These are phyloP conservation scores for Chinchilla lanigera DNA, from an alignment of 2,113 vertebrate species.

Conservation along the genomic window DNA sequence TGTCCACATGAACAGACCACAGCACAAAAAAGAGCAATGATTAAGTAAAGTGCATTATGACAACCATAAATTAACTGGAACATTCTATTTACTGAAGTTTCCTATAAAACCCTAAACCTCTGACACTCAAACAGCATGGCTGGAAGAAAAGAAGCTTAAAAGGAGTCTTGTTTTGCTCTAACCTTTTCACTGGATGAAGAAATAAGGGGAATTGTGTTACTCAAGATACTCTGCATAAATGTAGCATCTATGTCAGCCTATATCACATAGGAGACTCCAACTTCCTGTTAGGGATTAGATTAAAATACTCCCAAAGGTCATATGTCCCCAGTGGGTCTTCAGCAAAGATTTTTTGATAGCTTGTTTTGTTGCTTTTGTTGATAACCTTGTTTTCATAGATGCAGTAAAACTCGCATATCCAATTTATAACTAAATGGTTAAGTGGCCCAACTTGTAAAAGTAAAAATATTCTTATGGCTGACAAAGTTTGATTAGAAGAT, in stretches of 20 bases:
- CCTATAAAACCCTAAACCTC: background rate
- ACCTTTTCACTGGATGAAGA: background rate
- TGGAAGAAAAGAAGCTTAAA: background rate
- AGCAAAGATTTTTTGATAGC: background rate
- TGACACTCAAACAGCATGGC: background rate
- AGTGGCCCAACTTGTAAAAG: background rate
- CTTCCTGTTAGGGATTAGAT: background rate
- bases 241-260: background rate
- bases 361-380: background rate
- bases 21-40: background rate
- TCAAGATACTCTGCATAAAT: background rate
- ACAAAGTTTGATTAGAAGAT: background rate
- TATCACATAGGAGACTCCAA: background rate
- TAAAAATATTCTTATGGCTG: background rate
- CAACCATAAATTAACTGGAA: background rate
- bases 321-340: background rate
- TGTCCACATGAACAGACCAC: background rate
- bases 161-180: background rate
- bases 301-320: background rate
- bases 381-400: background rate
- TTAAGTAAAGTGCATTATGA: background rate
- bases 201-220: background rate
- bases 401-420: background rate
- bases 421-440: background rate
- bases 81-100: background rate